These are phyloP conservation scores for Hydropotes inermis DNA, from an alignment of 2,113 vertebrate species.

Conservation along the genomic window DNA sequence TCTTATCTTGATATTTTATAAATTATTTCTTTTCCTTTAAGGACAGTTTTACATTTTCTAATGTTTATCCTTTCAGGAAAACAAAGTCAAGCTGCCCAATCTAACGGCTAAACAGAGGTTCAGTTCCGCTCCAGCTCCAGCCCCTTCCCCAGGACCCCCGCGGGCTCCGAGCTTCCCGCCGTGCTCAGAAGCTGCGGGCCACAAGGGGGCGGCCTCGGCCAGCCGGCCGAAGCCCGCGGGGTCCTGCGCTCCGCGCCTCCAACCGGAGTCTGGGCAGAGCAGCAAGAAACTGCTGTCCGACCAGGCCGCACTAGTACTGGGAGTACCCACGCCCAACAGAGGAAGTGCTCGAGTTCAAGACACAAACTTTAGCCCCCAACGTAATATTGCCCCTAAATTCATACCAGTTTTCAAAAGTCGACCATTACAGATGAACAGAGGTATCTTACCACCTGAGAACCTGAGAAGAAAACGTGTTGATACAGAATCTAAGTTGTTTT, in stretches of 20 bases:
- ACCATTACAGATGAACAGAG: slow-evolving; percentile 68
- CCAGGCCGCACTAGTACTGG: background rate
- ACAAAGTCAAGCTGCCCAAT: slow-evolving; percentile 74
- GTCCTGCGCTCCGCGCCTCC: background rate
- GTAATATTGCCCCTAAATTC: slow-evolving; percentile 69
- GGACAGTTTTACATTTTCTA: slow-evolving; percentile 13
- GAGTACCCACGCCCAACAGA: background rate
- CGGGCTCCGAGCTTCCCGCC: background rate
- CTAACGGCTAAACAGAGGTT: slow-evolving; percentile 73
- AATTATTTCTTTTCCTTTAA: slow-evolving; percentile 35
- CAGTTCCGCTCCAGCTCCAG: slow-evolving; percentile 71
- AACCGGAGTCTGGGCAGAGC: background rate
- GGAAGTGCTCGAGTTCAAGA: background rate
- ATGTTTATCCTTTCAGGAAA: slow-evolving; percentile 79
- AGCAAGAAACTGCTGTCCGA: background rate
- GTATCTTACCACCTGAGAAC: slow-evolving; percentile 45
- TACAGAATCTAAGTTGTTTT: slow-evolving; percentile 35
- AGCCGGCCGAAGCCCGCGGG: background rate
- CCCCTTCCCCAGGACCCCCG: slow-evolving; percentile 46
- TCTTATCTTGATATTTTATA: background rate
- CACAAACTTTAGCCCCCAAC: background rate
- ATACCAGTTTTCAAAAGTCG: slow-evolving; percentile 87
- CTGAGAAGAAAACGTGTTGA: slow-evolving; percentile 63
- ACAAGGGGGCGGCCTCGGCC: slow-evolving; percentile 70
- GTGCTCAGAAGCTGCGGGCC: slow-evolving; percentile 36